Conservation (phyloP, 2,888 invertebrate species). For the Muscina levida region DNA sequence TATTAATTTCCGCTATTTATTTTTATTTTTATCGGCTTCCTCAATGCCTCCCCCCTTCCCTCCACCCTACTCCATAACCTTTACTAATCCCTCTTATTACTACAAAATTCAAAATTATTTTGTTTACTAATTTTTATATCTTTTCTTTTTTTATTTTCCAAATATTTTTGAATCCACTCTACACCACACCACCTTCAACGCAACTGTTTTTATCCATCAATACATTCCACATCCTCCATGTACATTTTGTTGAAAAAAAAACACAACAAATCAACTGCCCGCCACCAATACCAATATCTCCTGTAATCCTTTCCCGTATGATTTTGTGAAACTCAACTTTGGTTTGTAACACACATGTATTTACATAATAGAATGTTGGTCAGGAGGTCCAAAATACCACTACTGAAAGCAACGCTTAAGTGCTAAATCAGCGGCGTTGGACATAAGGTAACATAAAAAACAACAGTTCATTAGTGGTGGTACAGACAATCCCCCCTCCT, state of each 20-base stretch:
- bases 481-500: constrained; percentile 25
- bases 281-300: constrained; percentile 44
- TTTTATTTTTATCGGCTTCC: no score
- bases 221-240: constrained; percentile 9
- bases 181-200: not conserved
- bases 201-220: no score
- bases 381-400: constrained; percentile 80
- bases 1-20: no score
- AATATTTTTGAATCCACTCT: not conserved
- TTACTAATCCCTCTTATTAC: no score
- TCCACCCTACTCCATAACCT: no score
- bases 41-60: no score
- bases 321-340: constrained; percentile 42
- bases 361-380: constrained; percentile 74
- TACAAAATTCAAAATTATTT: constrained; percentile 45
- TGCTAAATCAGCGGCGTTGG: constrained; percentile 24
- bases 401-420: constrained; percentile 80
- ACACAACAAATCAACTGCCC: constrained; percentile 34
- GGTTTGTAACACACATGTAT: not conserved
- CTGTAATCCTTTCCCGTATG: constrained; percentile 48
- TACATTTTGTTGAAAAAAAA: constrained; percentile 9
- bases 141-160: constrained; percentile 39
- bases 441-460: constrained; percentile 28
- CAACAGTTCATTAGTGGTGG: constrained; percentile 36
- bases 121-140: constrained; percentile 47